phyloP scores from a whole-genome alignment of 2,113 vertebrate species.

The Leptodactylus fuscus region DNA sequence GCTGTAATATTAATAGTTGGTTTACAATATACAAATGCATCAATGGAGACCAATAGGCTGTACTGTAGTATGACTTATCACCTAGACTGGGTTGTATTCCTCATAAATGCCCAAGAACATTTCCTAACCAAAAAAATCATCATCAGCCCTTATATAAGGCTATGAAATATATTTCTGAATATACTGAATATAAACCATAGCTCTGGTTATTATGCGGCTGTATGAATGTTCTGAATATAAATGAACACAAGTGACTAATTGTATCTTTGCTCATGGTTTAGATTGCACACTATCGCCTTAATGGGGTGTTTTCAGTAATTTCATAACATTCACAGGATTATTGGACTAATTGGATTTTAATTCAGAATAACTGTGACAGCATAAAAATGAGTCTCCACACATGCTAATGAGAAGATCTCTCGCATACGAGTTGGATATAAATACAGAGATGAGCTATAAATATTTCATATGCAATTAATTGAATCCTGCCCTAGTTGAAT shows the following conservation, averaged over 20 bases:
- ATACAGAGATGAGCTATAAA: conserved; percentile 84
- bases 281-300: conserved; percentile 68
- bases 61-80: neutral
- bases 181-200: neutral
- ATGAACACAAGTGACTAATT: conserved; percentile 53
- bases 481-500: conserved; percentile 77
- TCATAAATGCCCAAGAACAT: neutral
- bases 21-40: neutral
- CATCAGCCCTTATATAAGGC: neutral
- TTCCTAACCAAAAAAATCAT: neutral
- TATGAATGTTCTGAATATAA: conserved; percentile 51
- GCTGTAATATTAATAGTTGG: too few relatives aligned
- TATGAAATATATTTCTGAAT: conserved; percentile 21
- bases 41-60: neutral
- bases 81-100: neutral
- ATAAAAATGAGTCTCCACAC: conserved; percentile 91
- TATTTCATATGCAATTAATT: conserved; percentile 89
- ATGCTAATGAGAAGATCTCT: conserved; percentile 94
- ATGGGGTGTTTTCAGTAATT: conserved; percentile 80
- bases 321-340: conserved; percentile 82
- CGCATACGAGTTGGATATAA: conserved; percentile 86
- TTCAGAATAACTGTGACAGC: conserved; percentile 82
- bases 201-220: conserved; percentile 25
- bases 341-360: conserved; percentile 89
- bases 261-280: conserved; percentile 61